phyloP scores from a whole-genome alignment of 2,797 vertebrate genomes.

The Pagetopsis macropterus region DNA sequence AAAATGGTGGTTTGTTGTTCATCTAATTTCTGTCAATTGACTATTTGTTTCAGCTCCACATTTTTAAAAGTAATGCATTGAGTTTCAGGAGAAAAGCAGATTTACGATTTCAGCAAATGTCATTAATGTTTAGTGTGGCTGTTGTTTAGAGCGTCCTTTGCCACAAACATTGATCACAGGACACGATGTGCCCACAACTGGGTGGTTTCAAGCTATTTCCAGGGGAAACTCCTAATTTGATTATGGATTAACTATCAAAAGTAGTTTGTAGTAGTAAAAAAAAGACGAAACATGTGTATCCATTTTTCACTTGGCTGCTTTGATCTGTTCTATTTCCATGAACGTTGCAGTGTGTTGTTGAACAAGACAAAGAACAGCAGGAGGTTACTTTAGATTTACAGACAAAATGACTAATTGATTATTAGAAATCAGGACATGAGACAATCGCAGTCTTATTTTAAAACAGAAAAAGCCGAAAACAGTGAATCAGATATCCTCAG shows the following conservation, averaged over 20 bases:
- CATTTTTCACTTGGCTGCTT: neutral
- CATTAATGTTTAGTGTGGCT: neutral
- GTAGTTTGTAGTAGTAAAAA: slow-evolving; percentile 5
- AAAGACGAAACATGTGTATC: slow-evolving; percentile 1
- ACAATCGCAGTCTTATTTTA: neutral
- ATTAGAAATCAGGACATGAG: neutral
- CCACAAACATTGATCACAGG: slow-evolving; percentile 21
- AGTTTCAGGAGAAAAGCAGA: neutral
- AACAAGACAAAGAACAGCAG: neutral
- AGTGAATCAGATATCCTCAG: slow-evolving; percentile 43
- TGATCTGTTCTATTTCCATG: neutral
- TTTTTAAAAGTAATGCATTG: neutral
- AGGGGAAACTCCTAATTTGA: slow-evolving; percentile 17
- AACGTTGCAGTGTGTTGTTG: neutral
- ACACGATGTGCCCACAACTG: neutral
- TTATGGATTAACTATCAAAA: slow-evolving; percentile 27
- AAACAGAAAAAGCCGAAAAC: slow-evolving; percentile 40
- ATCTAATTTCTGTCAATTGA: no score
- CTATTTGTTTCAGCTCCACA: no score
- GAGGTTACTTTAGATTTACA: neutral
- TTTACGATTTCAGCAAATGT: slow-evolving; percentile 3
- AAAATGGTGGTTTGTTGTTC: no score
- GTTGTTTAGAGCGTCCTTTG: neutral
- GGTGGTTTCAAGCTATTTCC: slow-evolving; percentile 18
- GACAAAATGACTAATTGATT: neutral